Evolutionary conservation across 2,888 invertebrate species (phyloP).

Genomic region (Xestoiulus laeticollis): DNA sequence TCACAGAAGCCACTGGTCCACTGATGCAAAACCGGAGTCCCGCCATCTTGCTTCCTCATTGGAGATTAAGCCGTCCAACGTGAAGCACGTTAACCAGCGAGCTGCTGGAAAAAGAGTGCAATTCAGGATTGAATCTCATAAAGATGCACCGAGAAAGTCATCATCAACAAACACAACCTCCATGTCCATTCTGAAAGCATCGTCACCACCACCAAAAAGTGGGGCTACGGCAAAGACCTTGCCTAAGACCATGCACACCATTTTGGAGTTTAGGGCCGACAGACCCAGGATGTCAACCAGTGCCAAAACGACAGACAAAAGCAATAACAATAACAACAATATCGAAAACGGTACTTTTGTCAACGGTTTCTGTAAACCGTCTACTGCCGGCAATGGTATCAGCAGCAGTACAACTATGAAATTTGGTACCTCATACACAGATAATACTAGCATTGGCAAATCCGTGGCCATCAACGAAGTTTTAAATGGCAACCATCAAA

Average conservation of each 20-base stretch:
- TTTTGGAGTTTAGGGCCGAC: not conserved
- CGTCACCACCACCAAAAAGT: not conserved
- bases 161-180: not conserved
- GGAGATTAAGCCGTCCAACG: not conserved
- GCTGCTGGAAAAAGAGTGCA: not conserved
- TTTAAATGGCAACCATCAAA: not conserved
- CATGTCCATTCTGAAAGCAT: not conserved
- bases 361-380: not conserved
- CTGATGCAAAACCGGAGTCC: conserved; percentile 7
- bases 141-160: not conserved
- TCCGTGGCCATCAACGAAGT: not conserved
- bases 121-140: not conserved
- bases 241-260: conserved; percentile 36
- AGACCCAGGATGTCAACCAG: not conserved
- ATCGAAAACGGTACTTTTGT: not conserved
- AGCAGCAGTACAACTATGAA: not conserved
- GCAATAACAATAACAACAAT: not conserved
- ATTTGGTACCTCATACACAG: not conserved
- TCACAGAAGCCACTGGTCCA: not conserved
- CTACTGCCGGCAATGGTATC: not conserved
- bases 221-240: not conserved
- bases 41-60: conserved; percentile 4
- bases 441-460: not conserved
- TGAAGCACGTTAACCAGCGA: not conserved
- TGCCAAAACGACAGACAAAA: not conserved